phyloP scores from a whole-genome alignment of 2,113 vertebrate genomes.

The Delphinus delphis region DNA sequence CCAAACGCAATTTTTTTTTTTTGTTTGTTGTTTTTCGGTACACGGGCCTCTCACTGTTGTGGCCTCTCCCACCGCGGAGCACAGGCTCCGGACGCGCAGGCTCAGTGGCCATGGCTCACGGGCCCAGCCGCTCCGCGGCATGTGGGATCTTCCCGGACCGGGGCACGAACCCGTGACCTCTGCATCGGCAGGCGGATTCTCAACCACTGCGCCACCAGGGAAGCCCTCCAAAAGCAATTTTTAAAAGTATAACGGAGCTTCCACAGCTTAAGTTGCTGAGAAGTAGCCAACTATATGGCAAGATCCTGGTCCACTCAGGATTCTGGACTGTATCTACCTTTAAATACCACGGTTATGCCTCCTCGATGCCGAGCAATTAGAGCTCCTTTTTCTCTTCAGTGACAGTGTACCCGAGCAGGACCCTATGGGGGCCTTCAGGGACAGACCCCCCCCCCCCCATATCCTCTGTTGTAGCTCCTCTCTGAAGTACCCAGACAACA shows the following conservation, averaged over 20 bases:
- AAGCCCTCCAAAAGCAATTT: background rate
- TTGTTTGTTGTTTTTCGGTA: too few species aligned
- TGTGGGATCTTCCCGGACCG: too few species aligned
- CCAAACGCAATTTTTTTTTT: background rate
- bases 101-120: too few species aligned
- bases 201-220: too few species aligned
- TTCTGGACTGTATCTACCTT: background rate
- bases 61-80: too few species aligned
- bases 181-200: too few species aligned
- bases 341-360: background rate
- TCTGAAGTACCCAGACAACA: background rate
- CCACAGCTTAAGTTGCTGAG: background rate
- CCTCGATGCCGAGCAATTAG: background rate
- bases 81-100: too few species aligned
- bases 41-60: accelerated
- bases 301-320: background rate
- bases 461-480: background rate
- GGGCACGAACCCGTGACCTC: too few species aligned
- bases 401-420: background rate
- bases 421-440: background rate
- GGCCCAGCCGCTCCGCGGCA: too few species aligned
- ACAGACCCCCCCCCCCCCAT: background rate
- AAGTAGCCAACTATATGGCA: background rate
- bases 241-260: background rate
- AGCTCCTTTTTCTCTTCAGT: background rate